Evolutionary conservation across 1,140 invertebrate species (phyloP).

Genomic region (Tyrophagus putrescentiae): DNA sequence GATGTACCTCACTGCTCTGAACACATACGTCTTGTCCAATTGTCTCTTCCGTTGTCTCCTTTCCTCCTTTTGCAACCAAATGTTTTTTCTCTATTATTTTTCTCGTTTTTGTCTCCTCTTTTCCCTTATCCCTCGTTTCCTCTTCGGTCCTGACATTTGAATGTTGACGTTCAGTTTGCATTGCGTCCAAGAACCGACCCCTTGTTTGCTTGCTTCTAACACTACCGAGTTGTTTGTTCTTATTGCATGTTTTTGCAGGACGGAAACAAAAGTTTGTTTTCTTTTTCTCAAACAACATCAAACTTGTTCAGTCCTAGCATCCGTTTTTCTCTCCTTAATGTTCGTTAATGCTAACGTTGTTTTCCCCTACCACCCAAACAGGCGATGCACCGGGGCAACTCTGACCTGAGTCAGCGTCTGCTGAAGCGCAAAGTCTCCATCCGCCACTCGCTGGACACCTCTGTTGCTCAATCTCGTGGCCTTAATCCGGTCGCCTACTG

Average conservation of each 20-base stretch:
- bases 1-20: no score
- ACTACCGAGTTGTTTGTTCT: no score
- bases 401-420: conserved; percentile 54
- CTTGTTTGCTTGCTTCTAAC: no score
- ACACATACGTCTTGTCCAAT: no score
- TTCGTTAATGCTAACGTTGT: conserved; percentile 17
- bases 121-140: no score
- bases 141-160: not conserved
- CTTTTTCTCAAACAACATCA: no score
- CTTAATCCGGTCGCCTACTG: not conserved
- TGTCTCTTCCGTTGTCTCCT: no score
- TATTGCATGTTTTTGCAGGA: no score
- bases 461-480: not conserved
- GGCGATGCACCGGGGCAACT: conserved; percentile 57
- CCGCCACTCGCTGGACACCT: conserved; percentile 38
- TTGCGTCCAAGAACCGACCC: conserved; percentile 8
- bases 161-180: no score
- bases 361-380: conserved; percentile 32
- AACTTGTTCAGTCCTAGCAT: not conserved
- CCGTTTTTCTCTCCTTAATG: not conserved
- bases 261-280: no score
- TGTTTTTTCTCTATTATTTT: not conserved
- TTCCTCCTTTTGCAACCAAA: no score
- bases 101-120: not conserved
- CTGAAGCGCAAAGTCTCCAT: conserved; percentile 68